Conservation (phyloP, 2,888 invertebrate species). For the Formica aserva region DNA sequence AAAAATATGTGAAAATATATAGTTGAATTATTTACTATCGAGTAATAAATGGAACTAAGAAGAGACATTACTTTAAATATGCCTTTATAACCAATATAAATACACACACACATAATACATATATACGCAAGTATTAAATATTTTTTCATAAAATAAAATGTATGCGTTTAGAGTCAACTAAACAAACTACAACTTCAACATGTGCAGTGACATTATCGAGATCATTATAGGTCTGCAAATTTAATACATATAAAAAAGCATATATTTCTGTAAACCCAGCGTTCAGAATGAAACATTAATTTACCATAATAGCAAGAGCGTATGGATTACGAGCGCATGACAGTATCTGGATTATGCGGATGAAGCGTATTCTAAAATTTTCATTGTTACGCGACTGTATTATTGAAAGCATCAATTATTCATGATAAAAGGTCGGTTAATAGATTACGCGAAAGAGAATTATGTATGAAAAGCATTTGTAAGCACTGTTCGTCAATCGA, state of each 20-base stretch:
- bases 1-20: neutral
- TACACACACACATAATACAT: neutral
- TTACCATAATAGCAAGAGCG: conserved; percentile 24
- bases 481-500: neutral
- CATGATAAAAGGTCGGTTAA: conserved; percentile 40
- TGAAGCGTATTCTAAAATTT: conserved; percentile 43
- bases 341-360: conserved; percentile 38
- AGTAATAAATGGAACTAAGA: neutral
- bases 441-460: conserved; percentile 26
- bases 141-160: neutral
- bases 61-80: neutral
- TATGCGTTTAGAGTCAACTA: neutral
- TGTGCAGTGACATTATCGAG: neutral
- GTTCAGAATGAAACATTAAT: conserved; percentile 38
- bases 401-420: conserved; percentile 45
- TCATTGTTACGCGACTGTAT: conserved; percentile 46
- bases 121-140: neutral
- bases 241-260: neutral
- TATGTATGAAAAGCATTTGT: neutral
- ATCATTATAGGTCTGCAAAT: neutral
- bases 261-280: neutral
- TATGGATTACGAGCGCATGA: conserved; percentile 25
- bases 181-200: neutral
- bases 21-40: neutral
- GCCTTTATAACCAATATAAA: neutral